Conservation (phyloP, 2,797 vertebrate species). For the Liparis tanakae region DNA sequence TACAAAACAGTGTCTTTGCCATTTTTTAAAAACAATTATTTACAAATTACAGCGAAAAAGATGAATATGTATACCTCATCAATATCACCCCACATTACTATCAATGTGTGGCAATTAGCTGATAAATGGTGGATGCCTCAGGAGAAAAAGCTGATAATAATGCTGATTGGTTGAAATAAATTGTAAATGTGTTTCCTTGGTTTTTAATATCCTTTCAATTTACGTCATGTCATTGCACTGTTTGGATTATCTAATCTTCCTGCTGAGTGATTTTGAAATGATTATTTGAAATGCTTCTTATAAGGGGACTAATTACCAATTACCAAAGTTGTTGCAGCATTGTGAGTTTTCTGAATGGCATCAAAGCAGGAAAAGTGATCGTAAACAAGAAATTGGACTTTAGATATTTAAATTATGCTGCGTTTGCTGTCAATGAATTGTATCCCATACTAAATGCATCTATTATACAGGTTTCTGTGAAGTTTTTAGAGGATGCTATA, state of each 20-base stretch:
- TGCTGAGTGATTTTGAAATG: slow-evolving; percentile 63
- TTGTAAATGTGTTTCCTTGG: slow-evolving; percentile 20
- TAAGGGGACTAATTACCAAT: slow-evolving; percentile 59
- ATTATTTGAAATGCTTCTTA: slow-evolving; percentile 63
- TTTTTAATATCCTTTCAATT: slow-evolving; percentile 61
- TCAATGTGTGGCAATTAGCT: slow-evolving; percentile 29
- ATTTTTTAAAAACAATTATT: neutral
- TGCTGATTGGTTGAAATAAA: slow-evolving; percentile 34
- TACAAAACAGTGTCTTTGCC: no score
- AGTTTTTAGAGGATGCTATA: slow-evolving; percentile 15
- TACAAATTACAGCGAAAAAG: slow-evolving; percentile 22
- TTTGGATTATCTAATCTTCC: slow-evolving; percentile 70
- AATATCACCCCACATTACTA: slow-evolving; percentile 16
- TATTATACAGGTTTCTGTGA: slow-evolving; percentile 30
- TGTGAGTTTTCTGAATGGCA: slow-evolving; percentile 57
- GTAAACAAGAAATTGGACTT: slow-evolving; percentile 66
- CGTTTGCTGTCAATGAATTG: slow-evolving; percentile 51
- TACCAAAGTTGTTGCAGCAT: slow-evolving; percentile 59
- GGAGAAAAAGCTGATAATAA: slow-evolving; percentile 45
- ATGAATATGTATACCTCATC: slow-evolving; percentile 12
- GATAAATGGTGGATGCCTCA: slow-evolving; percentile 23
- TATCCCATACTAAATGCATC: slow-evolving; percentile 41
- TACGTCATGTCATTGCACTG: slow-evolving; percentile 57
- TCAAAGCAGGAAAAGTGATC: slow-evolving; percentile 61
- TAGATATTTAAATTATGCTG: slow-evolving; percentile 61